Percentiles rank a stretch among this genome's conserved stretches.
Evolutionary conservation across 2,113 vertebrate genomes (phyloP).

Genomic region (Atractosteus spatula): DNA sequence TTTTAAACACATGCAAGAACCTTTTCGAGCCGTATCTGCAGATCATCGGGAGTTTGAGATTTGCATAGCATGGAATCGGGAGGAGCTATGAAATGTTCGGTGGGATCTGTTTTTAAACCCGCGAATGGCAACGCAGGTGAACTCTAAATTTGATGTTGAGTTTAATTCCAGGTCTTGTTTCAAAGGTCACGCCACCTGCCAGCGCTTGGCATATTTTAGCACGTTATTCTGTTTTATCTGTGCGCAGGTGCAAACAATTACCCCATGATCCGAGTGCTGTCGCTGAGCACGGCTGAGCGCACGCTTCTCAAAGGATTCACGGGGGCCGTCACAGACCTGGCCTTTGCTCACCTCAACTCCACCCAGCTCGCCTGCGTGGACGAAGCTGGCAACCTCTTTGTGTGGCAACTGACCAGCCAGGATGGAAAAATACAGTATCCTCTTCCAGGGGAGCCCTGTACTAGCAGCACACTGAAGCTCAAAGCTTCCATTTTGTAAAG

Average conservation of each 20-base stretch:
- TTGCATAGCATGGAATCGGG: too few species aligned
- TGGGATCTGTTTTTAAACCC: too few species aligned
- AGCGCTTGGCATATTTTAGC: too few species aligned
- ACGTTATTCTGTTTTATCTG: constrained; percentile 18
- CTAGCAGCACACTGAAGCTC: background rate
- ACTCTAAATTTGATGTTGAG: too few species aligned
- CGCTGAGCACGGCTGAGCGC: constrained; percentile 78
- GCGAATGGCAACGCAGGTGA: too few species aligned
- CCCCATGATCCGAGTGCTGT: constrained; percentile 90
- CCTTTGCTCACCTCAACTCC: constrained; percentile 94
- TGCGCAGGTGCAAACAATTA: constrained; percentile 83
- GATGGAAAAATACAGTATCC: constrained; percentile 92
- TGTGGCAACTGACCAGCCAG: constrained; percentile 88
- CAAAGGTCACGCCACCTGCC: too few species aligned
- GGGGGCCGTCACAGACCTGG: constrained; percentile 86
- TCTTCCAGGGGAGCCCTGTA: constrained; percentile 16
- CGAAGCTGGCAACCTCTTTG: constrained; percentile 91
- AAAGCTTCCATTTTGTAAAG: too few species aligned
- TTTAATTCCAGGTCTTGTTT: too few species aligned
- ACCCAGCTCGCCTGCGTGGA: constrained; percentile 90
- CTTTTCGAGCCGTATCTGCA: too few species aligned
- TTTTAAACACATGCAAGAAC: too few species aligned
- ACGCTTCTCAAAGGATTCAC: constrained; percentile 92
- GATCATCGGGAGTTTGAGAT: too few species aligned
- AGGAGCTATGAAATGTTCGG: too few species aligned